Evolutionary conservation across 2,113 vertebrate species (phyloP).

Genomic region (Platysteira castanea): DNA sequence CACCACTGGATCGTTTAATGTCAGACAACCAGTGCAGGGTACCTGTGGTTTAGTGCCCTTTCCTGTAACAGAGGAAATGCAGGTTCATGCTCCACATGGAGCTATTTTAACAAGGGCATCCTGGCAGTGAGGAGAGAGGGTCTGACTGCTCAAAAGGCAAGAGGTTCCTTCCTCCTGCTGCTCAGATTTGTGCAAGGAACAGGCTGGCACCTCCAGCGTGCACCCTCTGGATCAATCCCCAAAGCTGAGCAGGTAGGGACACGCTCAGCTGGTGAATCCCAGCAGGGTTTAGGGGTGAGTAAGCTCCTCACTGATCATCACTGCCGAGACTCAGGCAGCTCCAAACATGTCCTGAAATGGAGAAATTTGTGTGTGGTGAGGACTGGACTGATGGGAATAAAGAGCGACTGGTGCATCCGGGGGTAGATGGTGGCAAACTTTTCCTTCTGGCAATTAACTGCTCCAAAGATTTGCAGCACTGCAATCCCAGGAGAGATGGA

Average conservation of each 20-base stretch:
- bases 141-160: neutral
- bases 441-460: neutral
- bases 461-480: neutral
- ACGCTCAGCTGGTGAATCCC: neutral
- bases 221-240: neutral
- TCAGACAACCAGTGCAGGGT: neutral
- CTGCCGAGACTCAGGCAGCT: neutral
- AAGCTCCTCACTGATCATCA: neutral
- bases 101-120: neutral
- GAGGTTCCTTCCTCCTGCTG: neutral
- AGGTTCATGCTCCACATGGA: neutral
- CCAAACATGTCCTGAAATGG: slow-evolving; percentile 12
- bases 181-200: neutral
- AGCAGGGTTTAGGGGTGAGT: slow-evolving; percentile 8
- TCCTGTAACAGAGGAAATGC: neutral
- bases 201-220: neutral
- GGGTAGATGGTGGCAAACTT: neutral
- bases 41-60: neutral
- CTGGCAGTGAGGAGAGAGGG: neutral
- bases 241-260: neutral
- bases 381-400: neutral
- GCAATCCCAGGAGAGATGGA: neutral
- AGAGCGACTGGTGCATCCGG: neutral
- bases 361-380: neutral
- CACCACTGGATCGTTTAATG: rapidly evolving